A percentile compares a stretch with the other conserved stretches of the same genome.
Conservation (phyloP, 2,797 vertebrate genomes). For the Amazonetta brasiliensis region DNA sequence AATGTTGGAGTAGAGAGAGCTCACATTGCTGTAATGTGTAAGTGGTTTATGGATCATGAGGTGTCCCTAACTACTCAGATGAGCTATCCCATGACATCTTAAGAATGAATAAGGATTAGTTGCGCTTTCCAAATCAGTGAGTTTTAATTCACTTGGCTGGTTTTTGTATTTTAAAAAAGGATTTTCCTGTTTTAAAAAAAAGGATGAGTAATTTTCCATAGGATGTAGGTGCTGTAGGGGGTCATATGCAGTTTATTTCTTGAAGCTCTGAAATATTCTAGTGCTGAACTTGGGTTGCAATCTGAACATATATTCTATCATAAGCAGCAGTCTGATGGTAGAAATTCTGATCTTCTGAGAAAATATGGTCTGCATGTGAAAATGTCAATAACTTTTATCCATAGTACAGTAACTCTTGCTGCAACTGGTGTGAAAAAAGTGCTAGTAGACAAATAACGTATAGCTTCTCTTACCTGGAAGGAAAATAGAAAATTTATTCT, state of each 20-base stretch:
- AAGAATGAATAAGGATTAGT: not conserved
- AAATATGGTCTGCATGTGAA: conserved; percentile 3
- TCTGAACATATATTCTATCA: not conserved
- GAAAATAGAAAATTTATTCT: not conserved
- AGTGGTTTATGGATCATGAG: not conserved
- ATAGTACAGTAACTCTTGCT: not conserved
- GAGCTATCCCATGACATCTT: not conserved
- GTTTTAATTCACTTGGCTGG: conserved; percentile 14
- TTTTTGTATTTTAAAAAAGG: not conserved
- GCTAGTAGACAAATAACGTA: not conserved
- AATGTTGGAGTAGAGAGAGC: not conserved
- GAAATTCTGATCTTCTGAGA: not conserved
- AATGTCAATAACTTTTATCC: not conserved
- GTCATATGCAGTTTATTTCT: not conserved
- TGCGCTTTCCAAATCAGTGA: not conserved
- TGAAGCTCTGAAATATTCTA: not conserved
- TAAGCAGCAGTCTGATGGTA: not conserved
- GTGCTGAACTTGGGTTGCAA: not conserved
- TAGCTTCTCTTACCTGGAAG: not conserved
- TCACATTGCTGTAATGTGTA: not conserved
- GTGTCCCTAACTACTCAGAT: not conserved
- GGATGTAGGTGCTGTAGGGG: not conserved
- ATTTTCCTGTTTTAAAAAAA: conserved; percentile 1
- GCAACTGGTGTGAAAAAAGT: not conserved
- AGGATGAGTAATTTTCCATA: not conserved